These are phyloP conservation scores for Podarcis cretensis DNA, from an alignment of 2,113 vertebrate genomes.

Conservation along the genomic window DNA sequence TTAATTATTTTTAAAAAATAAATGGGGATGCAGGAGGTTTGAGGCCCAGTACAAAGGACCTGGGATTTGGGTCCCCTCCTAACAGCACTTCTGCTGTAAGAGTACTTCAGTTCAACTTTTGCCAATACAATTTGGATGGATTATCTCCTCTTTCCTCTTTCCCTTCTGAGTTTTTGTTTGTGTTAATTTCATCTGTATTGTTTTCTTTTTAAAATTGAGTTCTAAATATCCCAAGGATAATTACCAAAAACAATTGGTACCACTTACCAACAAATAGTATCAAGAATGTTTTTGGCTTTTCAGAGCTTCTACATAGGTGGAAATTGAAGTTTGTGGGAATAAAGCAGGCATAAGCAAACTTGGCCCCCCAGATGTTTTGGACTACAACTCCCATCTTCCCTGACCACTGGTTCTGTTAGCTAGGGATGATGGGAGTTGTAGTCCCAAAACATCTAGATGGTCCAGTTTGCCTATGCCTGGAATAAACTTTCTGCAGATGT, in stretches of 20 bases:
- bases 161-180: neutral
- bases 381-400: no score
- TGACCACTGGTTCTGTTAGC: no score
- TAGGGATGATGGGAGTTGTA: no score
- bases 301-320: conserved; percentile 36
- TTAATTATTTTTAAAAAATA: no score
- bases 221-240: neutral
- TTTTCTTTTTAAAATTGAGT: neutral
- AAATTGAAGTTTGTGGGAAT: conserved; percentile 56
- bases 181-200: neutral
- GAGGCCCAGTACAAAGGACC: neutral
- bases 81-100: neutral
- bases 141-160: neutral
- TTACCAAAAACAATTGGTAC: neutral
- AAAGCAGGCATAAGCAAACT: neutral
- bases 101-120: neutral
- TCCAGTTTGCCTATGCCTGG: no score
- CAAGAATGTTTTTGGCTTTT: neutral
- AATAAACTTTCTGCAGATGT: conserved; percentile 42
- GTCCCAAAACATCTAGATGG: no score
- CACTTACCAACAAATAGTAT: neutral
- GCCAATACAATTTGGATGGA: neutral
- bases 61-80: neutral
- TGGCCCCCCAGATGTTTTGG: no score
- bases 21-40: no score